Conservation (phyloP, 2,113 vertebrate genomes). For the Macaca nemestrina region DNA sequence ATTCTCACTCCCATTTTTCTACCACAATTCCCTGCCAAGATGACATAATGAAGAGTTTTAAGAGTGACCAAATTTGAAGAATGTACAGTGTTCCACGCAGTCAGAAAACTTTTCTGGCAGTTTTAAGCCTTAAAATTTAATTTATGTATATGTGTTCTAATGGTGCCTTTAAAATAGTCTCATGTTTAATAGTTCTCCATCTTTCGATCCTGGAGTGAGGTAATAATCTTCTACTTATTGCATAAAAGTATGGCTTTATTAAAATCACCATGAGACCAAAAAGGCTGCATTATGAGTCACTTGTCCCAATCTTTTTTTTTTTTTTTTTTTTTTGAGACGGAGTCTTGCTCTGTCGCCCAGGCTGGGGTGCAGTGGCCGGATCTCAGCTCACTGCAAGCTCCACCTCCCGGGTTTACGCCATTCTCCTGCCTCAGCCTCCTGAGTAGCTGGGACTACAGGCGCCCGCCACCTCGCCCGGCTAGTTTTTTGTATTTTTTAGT, state of each 20-base stretch:
- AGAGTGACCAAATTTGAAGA: background rate
- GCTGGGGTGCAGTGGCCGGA: too few species aligned
- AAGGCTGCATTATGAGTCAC: background rate
- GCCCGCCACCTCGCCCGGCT: too few species aligned
- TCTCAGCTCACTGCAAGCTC: too few species aligned
- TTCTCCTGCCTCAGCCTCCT: too few species aligned
- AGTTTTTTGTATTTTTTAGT: too few species aligned
- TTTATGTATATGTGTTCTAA: background rate
- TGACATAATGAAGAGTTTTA: background rate
- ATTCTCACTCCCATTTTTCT: background rate
- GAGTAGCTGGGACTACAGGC: too few species aligned
- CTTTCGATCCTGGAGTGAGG: background rate
- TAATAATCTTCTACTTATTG: conserved; percentile 12
- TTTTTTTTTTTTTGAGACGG: too few species aligned
- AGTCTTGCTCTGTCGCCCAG: too few species aligned
- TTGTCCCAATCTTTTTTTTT: background rate
- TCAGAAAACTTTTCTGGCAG: background rate
- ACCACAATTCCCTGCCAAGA: background rate
- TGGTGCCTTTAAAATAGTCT: background rate
- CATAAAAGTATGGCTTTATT: conserved; percentile 13
- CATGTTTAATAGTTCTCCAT: background rate
- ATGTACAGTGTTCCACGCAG: background rate
- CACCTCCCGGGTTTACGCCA: too few species aligned
- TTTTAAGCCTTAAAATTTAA: conserved; percentile 32
- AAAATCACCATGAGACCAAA: conserved; percentile 27